These are phyloP conservation scores for Pyrochroa serraticornis DNA, from an alignment of 2,888 invertebrate species.

Conservation along the genomic window DNA sequence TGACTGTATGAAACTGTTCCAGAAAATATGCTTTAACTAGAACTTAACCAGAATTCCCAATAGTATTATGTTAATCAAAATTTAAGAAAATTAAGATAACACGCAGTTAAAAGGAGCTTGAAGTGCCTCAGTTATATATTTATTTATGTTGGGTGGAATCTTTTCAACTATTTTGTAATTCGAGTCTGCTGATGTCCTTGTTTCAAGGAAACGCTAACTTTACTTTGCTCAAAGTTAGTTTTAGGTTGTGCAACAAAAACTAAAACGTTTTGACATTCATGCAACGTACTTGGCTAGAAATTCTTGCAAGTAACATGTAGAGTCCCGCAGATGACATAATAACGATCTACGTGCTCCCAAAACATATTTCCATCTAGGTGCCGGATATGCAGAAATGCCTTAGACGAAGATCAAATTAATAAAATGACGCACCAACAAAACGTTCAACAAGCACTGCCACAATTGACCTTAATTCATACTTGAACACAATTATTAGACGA, in stretches of 20 bases:
- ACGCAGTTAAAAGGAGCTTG: too few relatives aligned
- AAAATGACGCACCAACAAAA: not conserved
- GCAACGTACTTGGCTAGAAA: slow-evolving; percentile 18
- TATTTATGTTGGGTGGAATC: too few relatives aligned
- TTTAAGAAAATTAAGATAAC: too few relatives aligned
- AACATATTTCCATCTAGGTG: slow-evolving; percentile 2
- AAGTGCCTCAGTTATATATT: too few relatives aligned
- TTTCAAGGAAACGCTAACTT: slow-evolving; percentile 3
- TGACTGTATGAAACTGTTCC: too few relatives aligned
- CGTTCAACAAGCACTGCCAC: not conserved
- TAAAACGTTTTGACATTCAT: slow-evolving; percentile 26
- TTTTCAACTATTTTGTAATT: too few relatives aligned
- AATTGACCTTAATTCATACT: slow-evolving; percentile 23
- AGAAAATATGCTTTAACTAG: too few relatives aligned
- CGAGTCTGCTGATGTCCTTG: slow-evolving; percentile 9
- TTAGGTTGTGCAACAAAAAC: slow-evolving; percentile 21
- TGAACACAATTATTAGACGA: slow-evolving; percentile 2
- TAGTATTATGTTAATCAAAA: too few relatives aligned
- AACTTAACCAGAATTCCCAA: too few relatives aligned
- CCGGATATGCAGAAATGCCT: slow-evolving; percentile 12
- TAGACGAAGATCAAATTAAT: too few relatives aligned
- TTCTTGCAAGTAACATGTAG: slow-evolving; percentile 28
- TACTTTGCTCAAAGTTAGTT: slow-evolving; percentile 13
- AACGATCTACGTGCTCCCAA: slow-evolving; percentile 26
- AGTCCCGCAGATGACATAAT: slow-evolving; percentile 30